Conservation (phyloP, 2,888 invertebrate species). For the Pterostichus madidus region DNA sequence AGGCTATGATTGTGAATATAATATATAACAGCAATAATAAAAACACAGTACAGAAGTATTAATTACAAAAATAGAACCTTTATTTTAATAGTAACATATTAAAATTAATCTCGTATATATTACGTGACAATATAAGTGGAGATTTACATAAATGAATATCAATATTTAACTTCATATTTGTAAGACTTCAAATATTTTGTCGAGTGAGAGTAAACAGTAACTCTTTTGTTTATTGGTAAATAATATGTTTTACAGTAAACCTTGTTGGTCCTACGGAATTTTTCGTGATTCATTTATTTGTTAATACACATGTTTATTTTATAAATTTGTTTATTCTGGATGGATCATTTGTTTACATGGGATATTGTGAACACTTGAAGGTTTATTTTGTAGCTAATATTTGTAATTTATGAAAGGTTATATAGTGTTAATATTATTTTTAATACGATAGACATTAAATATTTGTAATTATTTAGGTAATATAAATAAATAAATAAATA, state of each 20-base stretch:
- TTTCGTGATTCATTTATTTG: conserved; percentile 5
- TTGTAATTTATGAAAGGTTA: too few species aligned
- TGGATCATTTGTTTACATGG: conserved; percentile 16
- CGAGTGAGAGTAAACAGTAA: conserved; percentile 23
- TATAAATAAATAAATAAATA: too few species aligned
- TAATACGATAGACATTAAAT: too few species aligned
- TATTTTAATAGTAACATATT: background rate
- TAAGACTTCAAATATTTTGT: conserved; percentile 32
- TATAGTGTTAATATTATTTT: too few species aligned
- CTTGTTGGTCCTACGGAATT: conserved; percentile 14
- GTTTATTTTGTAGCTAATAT: too few species aligned
- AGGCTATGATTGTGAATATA: too few species aligned
- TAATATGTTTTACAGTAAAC: background rate
- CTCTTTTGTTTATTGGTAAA: conserved; percentile 34
- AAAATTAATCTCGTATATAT: background rate
- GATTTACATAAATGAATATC: conserved; percentile 6
- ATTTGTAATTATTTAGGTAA: too few species aligned
- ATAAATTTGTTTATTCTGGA: conserved; percentile 7
- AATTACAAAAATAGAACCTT: too few species aligned
- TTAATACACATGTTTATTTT: background rate
- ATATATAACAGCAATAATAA: too few species aligned
- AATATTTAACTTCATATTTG: conserved; percentile 18
- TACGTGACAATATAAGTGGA: background rate
- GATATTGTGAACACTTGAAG: background rate
- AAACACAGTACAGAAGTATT: too few species aligned